Conservation (phyloP, 2,888 invertebrate genomes). For the Heterodera filipjevi region DNA sequence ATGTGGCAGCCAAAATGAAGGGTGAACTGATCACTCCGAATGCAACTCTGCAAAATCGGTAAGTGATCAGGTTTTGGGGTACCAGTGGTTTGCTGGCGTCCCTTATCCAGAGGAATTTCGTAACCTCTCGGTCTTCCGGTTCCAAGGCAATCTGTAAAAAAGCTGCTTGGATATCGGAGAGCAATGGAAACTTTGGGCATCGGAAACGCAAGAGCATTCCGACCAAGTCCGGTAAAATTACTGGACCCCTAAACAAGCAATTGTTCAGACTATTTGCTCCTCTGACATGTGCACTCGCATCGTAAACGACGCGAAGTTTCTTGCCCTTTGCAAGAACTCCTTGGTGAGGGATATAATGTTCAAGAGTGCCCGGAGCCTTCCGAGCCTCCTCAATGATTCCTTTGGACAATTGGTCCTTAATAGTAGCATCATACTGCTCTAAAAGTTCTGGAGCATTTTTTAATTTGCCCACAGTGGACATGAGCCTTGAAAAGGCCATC, state of each 20-base stretch:
- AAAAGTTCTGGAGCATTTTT: not conserved
- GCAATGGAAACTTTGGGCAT: not conserved
- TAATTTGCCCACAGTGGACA: not conserved
- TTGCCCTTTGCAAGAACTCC: constrained; percentile 40
- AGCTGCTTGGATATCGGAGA: constrained; percentile 37
- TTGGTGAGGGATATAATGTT: constrained; percentile 40
- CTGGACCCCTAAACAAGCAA: constrained; percentile 31
- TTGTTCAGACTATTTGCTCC: constrained; percentile 30
- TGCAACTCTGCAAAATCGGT: constrained; percentile 34
- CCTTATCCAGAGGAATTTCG: constrained; percentile 33
- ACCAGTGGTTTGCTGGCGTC: constrained; percentile 27
- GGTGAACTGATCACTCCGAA: constrained; percentile 36
- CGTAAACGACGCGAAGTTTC: constrained; percentile 52
- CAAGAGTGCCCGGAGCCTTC: not conserved
- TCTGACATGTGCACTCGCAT: constrained; percentile 39
- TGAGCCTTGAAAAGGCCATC: not conserved
- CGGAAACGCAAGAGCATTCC: constrained; percentile 36
- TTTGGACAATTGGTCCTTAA: not conserved
- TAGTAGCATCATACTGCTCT: not conserved
- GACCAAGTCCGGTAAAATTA: constrained; percentile 30
- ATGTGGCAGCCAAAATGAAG: constrained; percentile 29
- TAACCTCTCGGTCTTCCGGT: constrained; percentile 24
- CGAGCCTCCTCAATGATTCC: not conserved
- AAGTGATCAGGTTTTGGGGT: constrained; percentile 25
- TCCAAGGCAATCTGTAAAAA: constrained; percentile 34